Percentiles rank a stretch among this genome's conserved stretches.
Evolutionary conservation across 2,797 vertebrate genomes (phyloP).

Genomic region (Dryobates pubescens): DNA sequence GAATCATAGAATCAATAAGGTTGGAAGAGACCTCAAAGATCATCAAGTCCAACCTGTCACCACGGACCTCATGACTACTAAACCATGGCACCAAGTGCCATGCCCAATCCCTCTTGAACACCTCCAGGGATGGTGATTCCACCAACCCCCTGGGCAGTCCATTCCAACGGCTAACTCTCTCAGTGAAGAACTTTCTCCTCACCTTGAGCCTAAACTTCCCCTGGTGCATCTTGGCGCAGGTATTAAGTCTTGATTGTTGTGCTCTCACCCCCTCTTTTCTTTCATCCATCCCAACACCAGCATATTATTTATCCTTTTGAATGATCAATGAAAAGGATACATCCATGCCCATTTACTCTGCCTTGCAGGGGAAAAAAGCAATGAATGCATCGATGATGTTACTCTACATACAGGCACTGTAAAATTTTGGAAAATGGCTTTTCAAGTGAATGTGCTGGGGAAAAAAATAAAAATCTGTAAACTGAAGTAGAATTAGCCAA

Average conservation of each 20-base stretch:
- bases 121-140: no score
- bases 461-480: neutral
- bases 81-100: no score
- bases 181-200: no score
- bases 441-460: neutral
- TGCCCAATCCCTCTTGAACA: no score
- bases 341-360: conserved; percentile 3
- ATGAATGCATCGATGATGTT: conserved; percentile 35
- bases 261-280: neutral
- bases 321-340: neutral
- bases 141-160: no score
- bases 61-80: no score
- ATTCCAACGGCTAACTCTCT: no score
- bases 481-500: neutral
- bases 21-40: no score
- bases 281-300: neutral
- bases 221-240: no score
- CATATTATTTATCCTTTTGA: conserved; percentile 23
- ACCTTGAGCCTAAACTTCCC: no score
- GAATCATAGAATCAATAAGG: no score
- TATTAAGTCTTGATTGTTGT: conserved; percentile 6
- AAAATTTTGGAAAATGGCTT: conserved; percentile 4
- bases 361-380: conserved; percentile 30
- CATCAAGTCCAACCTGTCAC: no score
- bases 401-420: neutral